These are phyloP conservation scores for Hermatobates lingyangjiaoensis DNA, from an alignment of 1,140 invertebrate species.

Conservation along the genomic window DNA sequence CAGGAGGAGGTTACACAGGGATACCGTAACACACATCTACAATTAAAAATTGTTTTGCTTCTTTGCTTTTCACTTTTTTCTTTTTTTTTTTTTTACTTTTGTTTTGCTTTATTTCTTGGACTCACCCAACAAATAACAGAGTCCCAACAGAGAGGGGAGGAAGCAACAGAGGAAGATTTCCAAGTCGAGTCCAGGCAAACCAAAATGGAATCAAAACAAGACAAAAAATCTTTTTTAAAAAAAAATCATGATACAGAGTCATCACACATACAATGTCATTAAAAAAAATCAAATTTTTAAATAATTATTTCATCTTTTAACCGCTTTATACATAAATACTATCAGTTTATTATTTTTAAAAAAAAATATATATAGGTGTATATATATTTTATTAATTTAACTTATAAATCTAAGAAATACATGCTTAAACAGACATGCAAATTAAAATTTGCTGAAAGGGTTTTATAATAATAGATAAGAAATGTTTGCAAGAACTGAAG, in stretches of 20 bases:
- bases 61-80: too few species aligned
- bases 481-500: too few species aligned
- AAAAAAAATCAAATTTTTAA: neutral
- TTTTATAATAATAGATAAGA: too few species aligned
- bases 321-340: neutral
- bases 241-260: neutral
- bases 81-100: too few species aligned
- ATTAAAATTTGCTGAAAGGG: too few species aligned
- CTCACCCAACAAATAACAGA: slow-evolving; percentile 10
- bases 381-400: neutral
- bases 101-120: too few species aligned
- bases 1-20: too few species aligned
- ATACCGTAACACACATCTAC: too few species aligned
- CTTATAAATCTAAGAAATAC: too few species aligned
- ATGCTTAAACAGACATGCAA: too few species aligned
- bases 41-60: too few species aligned
- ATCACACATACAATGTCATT: neutral
- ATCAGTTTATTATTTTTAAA: neutral
- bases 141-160: slow-evolving; percentile 6
- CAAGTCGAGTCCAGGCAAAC: slow-evolving; percentile 11
- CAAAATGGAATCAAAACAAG: slow-evolving; percentile 12
- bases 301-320: neutral
- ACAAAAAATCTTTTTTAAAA: slow-evolving; percentile 9
- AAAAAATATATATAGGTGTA: neutral
- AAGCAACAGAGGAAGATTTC: slow-evolving; percentile 8